Evolutionary conservation across 2,113 vertebrate genomes (phyloP).

Genomic region (Monarcha castaneiventris): DNA sequence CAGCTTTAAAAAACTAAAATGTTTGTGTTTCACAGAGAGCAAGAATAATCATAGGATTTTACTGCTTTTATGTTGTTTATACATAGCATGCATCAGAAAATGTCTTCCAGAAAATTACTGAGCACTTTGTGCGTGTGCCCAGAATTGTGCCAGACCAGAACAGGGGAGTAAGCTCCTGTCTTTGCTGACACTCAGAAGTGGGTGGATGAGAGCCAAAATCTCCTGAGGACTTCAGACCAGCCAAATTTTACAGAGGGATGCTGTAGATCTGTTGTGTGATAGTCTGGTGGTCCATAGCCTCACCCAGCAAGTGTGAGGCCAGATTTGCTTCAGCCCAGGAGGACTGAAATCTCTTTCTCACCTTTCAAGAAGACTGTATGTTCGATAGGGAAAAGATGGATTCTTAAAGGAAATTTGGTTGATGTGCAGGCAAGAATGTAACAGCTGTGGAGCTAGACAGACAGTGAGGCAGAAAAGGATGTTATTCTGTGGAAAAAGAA

Average conservation of each 20-base stretch:
- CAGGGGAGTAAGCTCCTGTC: background rate
- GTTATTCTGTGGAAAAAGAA: background rate
- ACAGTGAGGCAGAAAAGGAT: background rate
- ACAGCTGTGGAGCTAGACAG: background rate
- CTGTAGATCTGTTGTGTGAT: background rate
- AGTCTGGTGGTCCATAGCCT: background rate
- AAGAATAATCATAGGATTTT: background rate
- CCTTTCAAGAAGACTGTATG: background rate
- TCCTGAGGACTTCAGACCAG: background rate
- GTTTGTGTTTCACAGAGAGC: background rate
- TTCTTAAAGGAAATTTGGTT: background rate
- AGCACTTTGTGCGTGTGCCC: background rate
- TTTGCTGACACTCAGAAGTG: background rate
- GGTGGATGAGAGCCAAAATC: background rate
- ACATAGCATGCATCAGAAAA: background rate
- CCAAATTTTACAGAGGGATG: background rate
- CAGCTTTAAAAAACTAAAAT: background rate
- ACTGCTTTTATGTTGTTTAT: background rate
- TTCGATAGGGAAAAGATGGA: background rate
- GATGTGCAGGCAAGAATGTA: background rate
- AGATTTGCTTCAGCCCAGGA: background rate
- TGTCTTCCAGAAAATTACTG: background rate
- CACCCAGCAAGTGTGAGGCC: background rate
- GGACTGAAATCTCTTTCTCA: background rate
- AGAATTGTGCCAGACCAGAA: background rate